Evolutionary conservation across 1,140 invertebrate species (phyloP), one percentile per base, ranked within the genome.

Genomic region (Drosophila pseudoananassae): DNA sequence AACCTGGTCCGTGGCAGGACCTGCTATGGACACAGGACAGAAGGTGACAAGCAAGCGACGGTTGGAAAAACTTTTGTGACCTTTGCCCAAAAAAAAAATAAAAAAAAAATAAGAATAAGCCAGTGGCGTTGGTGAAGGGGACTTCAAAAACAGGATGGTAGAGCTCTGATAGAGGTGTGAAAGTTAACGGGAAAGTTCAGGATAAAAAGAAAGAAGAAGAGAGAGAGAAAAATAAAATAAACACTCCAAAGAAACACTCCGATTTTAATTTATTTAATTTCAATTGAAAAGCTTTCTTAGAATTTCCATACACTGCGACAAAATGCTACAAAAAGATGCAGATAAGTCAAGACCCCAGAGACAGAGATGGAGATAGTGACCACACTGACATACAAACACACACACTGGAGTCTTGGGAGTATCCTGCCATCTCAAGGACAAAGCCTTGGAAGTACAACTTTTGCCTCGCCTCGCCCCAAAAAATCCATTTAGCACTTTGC

Each of bases 251-350:
- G 59, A 17, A 65, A 49, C 63, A 20, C 20, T 20, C 20, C 3
- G 68, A 70, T 74, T 76, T 81, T 84, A 74, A 87, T 81, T 87
- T 63, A 64, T 76, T 81, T 81, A 66, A 70, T 85, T 85, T 68
- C 31, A 47, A 61, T 73, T 36, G 33, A 36, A 36, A 36, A 36
- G 33, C 9, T 8, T 8, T 1, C 5, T 10, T 10, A 33, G 31
- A 33, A 33, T 27, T 27, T 27, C 25, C 5, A 27, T 27, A 27
- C 25, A 27, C 25, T 27, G 4, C 5, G 4, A 25, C 25, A 25
- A 25, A 25, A 25, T 25, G 3, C 0, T 6, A 25, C 3, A 27
- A 7, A 27, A 9, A 43, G 40, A 43, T 43, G 14, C 6, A 17
- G 40, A 43, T 43, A 43, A 43, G 14, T 10, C 14, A 5, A 40